A percentile compares a stretch with the other conserved stretches of the same genome.
Evolutionary conservation across 2,888 invertebrate genomes (phyloP).

Genomic region (Drosophila colorata): DNA sequence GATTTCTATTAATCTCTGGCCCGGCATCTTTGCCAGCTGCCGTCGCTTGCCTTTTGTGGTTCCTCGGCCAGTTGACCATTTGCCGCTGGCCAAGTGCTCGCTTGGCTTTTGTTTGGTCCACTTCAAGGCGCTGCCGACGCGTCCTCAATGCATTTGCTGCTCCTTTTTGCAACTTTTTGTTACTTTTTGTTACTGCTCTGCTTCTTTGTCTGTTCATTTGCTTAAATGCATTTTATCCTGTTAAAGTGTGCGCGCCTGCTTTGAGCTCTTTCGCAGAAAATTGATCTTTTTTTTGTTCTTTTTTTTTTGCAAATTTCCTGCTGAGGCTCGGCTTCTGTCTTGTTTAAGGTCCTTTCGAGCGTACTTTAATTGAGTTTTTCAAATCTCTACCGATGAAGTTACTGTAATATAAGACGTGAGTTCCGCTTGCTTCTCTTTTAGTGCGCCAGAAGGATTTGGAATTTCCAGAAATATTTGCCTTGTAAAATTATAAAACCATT

Average conservation of each 20-base stretch:
- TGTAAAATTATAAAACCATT: background rate
- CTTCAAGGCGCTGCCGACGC: slow-evolving; percentile 68
- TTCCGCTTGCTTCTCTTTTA: slow-evolving; percentile 42
- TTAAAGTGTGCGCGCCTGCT: slow-evolving; percentile 63
- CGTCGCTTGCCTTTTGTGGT: slow-evolving; percentile 73
- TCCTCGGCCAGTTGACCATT: slow-evolving; percentile 64
- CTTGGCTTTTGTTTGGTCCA: slow-evolving; percentile 51
- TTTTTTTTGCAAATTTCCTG: slow-evolving; percentile 58
- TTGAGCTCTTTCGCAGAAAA: slow-evolving; percentile 62
- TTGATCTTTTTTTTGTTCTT: slow-evolving; percentile 49
- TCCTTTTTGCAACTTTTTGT: slow-evolving; percentile 13
- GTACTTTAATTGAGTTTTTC: slow-evolving; percentile 63
- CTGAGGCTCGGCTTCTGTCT: slow-evolving; percentile 33
- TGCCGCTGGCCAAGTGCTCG: slow-evolving; percentile 55
- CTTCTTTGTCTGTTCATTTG: slow-evolving; percentile 68
- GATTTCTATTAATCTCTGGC: slow-evolving; percentile 45
- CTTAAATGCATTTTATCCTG: slow-evolving; percentile 77
- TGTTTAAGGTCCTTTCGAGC: slow-evolving; percentile 36
- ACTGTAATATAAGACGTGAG: slow-evolving; percentile 41
- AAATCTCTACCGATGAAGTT: slow-evolving; percentile 21
- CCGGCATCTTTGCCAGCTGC: slow-evolving; percentile 57
- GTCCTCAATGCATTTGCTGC: slow-evolving; percentile 15
- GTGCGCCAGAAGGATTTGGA: background rate
- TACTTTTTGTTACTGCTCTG: slow-evolving; percentile 29
- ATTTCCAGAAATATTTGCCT: background rate